Conservation (phyloP, 1,140 invertebrate species). For the Hesperophylax magnus region DNA sequence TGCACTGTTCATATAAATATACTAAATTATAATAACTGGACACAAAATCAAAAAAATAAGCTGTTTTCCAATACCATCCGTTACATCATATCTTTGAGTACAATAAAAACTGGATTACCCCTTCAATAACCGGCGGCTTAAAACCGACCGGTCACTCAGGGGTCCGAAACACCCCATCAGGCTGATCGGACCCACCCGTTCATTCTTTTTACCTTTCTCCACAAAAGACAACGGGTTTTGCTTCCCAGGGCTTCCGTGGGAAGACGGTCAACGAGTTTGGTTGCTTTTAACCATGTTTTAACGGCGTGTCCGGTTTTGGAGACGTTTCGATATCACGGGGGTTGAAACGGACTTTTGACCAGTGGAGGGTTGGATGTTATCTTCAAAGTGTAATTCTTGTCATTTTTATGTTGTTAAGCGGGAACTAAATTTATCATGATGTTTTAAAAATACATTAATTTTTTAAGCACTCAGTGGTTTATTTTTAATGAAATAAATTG, state of each 20-base stretch:
- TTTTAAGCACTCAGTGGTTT: no score
- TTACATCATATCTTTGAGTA: no score
- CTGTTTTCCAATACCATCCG: no score
- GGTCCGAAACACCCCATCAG: not conserved
- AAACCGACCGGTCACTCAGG: not conserved
- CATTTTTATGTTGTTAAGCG: no score
- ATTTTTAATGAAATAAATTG: no score
- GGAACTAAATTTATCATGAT: no score
- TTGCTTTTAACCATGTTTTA: no score
- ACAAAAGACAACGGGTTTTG: conserved; percentile 27
- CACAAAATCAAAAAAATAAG: no score
- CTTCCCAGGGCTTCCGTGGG: conserved; percentile 35
- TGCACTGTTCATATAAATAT: not conserved
- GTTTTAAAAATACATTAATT: no score
- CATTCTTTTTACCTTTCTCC: not conserved
- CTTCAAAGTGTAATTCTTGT: no score
- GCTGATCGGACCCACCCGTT: not conserved
- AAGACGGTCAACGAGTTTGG: conserved; percentile 14
- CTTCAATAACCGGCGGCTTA: not conserved
- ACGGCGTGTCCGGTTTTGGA: not conserved
- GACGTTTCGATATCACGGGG: not conserved
- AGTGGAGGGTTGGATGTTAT: not conserved
- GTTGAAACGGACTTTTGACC: not conserved
- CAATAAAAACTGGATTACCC: not conserved
- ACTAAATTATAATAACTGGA: no score